Evolutionary conservation across 2,113 vertebrate genomes (phyloP).

Genomic region (Mastomys natalensis): DNA sequence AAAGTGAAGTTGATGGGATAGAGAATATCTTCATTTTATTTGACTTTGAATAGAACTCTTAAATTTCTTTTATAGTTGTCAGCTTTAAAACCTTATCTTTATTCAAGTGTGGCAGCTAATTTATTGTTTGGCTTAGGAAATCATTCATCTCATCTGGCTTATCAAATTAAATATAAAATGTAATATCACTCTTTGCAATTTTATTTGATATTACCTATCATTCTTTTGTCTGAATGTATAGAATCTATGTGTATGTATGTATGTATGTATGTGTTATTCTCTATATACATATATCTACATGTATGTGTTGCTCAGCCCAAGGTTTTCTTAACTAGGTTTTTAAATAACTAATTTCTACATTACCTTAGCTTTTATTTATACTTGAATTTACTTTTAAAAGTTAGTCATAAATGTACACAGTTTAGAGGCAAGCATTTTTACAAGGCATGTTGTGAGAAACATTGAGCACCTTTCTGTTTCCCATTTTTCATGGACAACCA

Average conservation of each 20-base stretch:
- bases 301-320: not conserved
- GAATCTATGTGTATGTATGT: not conserved
- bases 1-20: not conserved
- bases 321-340: conserved; percentile 39
- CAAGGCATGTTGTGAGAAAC: not conserved
- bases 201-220: not conserved
- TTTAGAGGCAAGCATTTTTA: conserved; percentile 7
- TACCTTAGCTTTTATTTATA: conserved; percentile 49
- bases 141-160: not conserved
- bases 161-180: conserved; percentile 33
- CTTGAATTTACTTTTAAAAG: conserved; percentile 15
- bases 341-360: conserved; percentile 1
- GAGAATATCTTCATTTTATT: not conserved
- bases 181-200: not conserved
- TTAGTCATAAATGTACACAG: not conserved
- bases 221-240: not conserved
- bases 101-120: conserved; percentile 13
- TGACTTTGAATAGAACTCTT: not conserved
- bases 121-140: conserved; percentile 25
- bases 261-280: not conserved
- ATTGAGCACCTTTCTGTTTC: not conserved
- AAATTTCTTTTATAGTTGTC: not conserved
- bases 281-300: not conserved
- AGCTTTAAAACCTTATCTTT: not conserved
- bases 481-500: not conserved